phyloP scores from a whole-genome alignment of 2,888 invertebrate species.

The Tineola bisselliella region DNA sequence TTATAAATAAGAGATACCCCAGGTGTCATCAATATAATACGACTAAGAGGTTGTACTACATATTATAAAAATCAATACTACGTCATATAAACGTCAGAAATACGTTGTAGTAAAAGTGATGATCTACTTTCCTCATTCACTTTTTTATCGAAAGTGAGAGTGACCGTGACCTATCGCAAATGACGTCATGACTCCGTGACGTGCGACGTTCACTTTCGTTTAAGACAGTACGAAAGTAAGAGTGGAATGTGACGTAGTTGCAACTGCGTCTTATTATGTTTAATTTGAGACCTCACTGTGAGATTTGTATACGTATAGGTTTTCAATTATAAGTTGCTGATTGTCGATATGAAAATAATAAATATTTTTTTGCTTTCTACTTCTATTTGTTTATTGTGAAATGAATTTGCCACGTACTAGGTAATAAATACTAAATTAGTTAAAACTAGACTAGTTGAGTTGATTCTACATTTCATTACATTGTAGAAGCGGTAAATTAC shows the following conservation, averaged over 20 bases:
- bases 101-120: neutral
- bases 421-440: neutral
- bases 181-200: neutral
- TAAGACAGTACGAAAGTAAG: neutral
- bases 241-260: too few relatives aligned
- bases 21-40: too few relatives aligned
- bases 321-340: too few relatives aligned
- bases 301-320: too few relatives aligned
- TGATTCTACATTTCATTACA: neutral
- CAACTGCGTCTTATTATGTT: too few relatives aligned
- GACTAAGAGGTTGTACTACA: too few relatives aligned
- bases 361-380: too few relatives aligned
- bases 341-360: too few relatives aligned
- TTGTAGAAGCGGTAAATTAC: neutral
- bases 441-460: neutral
- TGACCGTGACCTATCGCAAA: conserved; percentile 1
- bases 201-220: neutral
- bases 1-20: too few relatives aligned
- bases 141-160: neutral
- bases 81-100: neutral
- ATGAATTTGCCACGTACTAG: neutral
- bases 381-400: too few relatives aligned
- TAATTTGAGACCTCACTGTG: too few relatives aligned
- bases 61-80: neutral
- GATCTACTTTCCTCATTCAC: neutral